These are phyloP conservation scores for Atta colombica DNA, from an alignment of 1,140 invertebrate genomes.

Conservation along the genomic window DNA sequence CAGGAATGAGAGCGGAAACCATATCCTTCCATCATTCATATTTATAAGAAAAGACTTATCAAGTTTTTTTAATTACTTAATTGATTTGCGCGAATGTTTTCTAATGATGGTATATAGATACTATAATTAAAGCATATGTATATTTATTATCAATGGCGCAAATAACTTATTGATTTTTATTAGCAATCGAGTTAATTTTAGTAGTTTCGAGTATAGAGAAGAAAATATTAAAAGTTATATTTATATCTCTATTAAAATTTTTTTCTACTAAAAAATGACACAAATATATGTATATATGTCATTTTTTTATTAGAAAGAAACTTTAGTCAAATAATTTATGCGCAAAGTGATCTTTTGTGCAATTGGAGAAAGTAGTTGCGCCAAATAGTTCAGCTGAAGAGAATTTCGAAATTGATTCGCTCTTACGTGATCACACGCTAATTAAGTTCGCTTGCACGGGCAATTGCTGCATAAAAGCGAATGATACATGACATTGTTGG, in stretches of 20 bases:
- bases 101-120: neutral
- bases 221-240: neutral
- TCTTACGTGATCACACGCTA: slow-evolving; percentile 24
- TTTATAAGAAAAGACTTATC: neutral
- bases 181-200: neutral
- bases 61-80: neutral
- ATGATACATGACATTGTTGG: neutral
- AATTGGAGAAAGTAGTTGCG: neutral
- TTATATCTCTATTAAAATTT: neutral
- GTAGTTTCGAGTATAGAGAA: neutral
- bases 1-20: neutral
- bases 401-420: slow-evolving; percentile 15
- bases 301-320: neutral
- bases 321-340: neutral
- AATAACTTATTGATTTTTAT: too few species aligned
- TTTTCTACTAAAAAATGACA: too few species aligned
- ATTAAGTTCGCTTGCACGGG: slow-evolving; percentile 12
- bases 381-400: neutral
- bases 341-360: neutral
- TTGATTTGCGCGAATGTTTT: neutral
- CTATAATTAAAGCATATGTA: neutral
- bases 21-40: neutral
- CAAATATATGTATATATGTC: too few species aligned
- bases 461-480: slow-evolving; percentile 4
- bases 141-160: too few species aligned